Conservation (phyloP, 2,797 vertebrate species). For the Girardinus metallicus region DNA sequence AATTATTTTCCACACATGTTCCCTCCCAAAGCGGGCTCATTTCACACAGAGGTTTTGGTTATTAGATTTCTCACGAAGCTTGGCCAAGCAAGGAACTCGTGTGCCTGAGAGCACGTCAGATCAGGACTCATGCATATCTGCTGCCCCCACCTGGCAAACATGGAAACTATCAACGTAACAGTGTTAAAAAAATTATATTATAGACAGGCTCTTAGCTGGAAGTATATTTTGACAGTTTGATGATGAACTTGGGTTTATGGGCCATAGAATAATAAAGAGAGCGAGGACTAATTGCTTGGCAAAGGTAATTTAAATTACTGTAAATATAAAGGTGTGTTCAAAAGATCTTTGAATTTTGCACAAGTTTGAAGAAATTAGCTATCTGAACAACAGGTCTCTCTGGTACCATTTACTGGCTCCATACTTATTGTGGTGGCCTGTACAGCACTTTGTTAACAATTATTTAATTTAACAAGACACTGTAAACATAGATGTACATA, state of each 20-base stretch:
- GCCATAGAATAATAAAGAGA: not conserved
- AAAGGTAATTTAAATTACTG: not conserved
- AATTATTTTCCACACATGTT: conserved; percentile 22
- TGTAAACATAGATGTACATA: too few species aligned
- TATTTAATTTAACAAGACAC: too few species aligned
- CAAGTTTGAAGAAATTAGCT: not conserved
- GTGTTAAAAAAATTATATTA: not conserved
- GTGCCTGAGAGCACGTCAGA: not conserved
- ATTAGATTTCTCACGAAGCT: conserved; percentile 43
- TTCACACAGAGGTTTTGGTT: conserved; percentile 43
- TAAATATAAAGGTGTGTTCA: not conserved
- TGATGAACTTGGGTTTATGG: not conserved
- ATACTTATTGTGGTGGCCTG: too few species aligned
- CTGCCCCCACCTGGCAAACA: conserved; percentile 55
- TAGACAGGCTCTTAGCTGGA: not conserved
- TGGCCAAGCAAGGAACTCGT: conserved; percentile 26
- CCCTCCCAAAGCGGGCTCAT: conserved; percentile 29
- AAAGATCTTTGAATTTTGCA: not conserved
- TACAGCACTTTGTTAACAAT: too few species aligned
- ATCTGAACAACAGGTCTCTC: too few species aligned
- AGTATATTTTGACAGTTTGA: not conserved
- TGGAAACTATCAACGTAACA: conserved; percentile 9
- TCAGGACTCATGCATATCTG: conserved; percentile 32
- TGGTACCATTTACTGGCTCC: too few species aligned
- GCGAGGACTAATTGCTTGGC: not conserved